phyloP scores from a whole-genome alignment of 1,140 invertebrate species.

The Zaprionus lachaisei region DNA sequence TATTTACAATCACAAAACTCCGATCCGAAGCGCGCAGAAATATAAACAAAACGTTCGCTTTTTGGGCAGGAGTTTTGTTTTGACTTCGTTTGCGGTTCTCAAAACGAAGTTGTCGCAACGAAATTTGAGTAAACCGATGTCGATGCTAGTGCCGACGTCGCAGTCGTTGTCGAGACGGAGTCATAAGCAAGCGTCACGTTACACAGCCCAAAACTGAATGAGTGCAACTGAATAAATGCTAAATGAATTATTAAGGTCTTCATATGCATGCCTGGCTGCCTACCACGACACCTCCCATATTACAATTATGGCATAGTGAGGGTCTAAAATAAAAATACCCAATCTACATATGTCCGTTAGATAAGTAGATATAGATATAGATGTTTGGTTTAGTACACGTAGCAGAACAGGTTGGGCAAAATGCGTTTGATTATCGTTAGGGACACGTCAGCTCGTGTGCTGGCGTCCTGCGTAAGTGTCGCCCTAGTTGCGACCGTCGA shows the following conservation, averaged over 20 bases:
- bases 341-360: constrained; percentile 34
- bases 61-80: constrained; percentile 19
- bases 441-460: constrained; percentile 48
- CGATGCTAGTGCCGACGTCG: background rate
- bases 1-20: constrained; percentile 33
- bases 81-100: constrained; percentile 30
- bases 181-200: constrained; percentile 20
- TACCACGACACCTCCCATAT: constrained; percentile 8
- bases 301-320: constrained; percentile 31
- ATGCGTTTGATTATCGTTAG: constrained; percentile 11
- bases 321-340: constrained; percentile 24
- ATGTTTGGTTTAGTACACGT: constrained; percentile 20
- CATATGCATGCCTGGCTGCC: background rate
- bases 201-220: constrained; percentile 42
- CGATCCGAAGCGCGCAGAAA: constrained; percentile 4
- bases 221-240: constrained; percentile 29
- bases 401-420: constrained; percentile 9
- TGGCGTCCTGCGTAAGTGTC: constrained; percentile 4
- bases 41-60: constrained; percentile 41
- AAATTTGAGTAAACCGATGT: constrained; percentile 33
- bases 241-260: constrained; percentile 12
- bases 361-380: constrained; percentile 21
- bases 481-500: constrained; percentile 8
- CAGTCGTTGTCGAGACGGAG: background rate
- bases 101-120: constrained; percentile 35